phyloP scores from a whole-genome alignment of 2,888 invertebrate species.

The Margaritifera margaritifera region DNA sequence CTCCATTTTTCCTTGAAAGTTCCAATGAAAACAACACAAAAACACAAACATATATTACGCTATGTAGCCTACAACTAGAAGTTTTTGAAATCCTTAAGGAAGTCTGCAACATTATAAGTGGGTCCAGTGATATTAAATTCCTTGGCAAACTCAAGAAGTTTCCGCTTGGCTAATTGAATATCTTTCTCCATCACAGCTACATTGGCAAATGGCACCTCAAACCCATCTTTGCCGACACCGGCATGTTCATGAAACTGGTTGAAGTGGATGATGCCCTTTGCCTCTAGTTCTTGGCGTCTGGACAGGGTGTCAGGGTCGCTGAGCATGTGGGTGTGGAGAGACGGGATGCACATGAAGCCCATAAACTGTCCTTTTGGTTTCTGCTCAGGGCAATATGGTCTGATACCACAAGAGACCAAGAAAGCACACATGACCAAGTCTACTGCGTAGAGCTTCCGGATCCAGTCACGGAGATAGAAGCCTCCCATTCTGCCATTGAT shows the following conservation, averaged over 20 bases:
- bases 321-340: slow-evolving; percentile 27
- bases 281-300: slow-evolving; percentile 6
- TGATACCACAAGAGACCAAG: slow-evolving; percentile 33
- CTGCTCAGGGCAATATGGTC: slow-evolving; percentile 27
- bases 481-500: slow-evolving; percentile 57
- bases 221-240: slow-evolving; percentile 1
- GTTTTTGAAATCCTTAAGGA: background rate
- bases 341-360: slow-evolving; percentile 44
- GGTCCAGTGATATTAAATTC: slow-evolving; percentile 6
- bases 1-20: no score
- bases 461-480: slow-evolving; percentile 49
- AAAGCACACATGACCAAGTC: slow-evolving; percentile 28
- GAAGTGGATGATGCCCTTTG: slow-evolving; percentile 14
- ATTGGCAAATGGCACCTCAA: slow-evolving; percentile 34
- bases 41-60: no score
- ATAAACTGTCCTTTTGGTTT: slow-evolving; percentile 24
- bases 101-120: background rate
- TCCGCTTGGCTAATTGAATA: slow-evolving; percentile 6
- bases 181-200: slow-evolving; percentile 16
- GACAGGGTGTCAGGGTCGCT: background rate
- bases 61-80: no score
- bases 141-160: slow-evolving; percentile 19
- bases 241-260: slow-evolving; percentile 12
- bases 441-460: slow-evolving; percentile 34
- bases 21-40: no score